phyloP scores from a whole-genome alignment of 2,797 vertebrate genomes.

The Acanthopagrus latus region DNA sequence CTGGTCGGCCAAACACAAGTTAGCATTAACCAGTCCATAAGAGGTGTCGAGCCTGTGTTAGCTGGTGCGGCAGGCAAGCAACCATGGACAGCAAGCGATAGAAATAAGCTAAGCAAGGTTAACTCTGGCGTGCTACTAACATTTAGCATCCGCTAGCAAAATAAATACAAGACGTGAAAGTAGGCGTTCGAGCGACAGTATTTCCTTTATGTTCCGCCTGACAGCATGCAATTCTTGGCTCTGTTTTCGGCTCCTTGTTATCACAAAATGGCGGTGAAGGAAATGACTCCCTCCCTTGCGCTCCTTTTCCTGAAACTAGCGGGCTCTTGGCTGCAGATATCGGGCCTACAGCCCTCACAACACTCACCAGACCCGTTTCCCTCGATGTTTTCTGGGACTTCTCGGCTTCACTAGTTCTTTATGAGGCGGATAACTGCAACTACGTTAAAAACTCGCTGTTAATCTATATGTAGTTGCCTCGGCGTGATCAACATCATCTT shows the following conservation, averaged over 20 bases:
- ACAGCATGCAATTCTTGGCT: constrained; percentile 60
- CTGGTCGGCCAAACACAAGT: not conserved
- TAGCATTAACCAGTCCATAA: not conserved
- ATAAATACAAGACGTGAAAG: not conserved
- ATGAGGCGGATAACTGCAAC: not conserved
- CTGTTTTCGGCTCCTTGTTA: constrained; percentile 83
- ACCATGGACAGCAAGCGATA: constrained; percentile 20
- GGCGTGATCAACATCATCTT: constrained; percentile 73
- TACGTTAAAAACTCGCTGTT: not conserved
- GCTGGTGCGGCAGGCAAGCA: constrained; percentile 45
- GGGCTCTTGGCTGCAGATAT: constrained; percentile 64
- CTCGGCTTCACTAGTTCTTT: constrained; percentile 7
- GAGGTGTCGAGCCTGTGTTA: constrained; percentile 35
- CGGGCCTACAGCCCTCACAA: constrained; percentile 46
- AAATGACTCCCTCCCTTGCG: constrained; percentile 87
- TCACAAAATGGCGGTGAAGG: constrained; percentile 92
- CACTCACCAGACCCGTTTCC: constrained; percentile 78
- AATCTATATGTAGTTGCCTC: constrained; percentile 58
- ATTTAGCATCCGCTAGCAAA: constrained; percentile 26
- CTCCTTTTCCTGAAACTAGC: constrained; percentile 83
- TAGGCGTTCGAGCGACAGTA: fast-evolving
- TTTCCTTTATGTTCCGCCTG: not conserved
- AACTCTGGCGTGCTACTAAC: constrained; percentile 30
- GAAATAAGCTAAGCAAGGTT: constrained; percentile 49
- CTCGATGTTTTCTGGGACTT: constrained; percentile 46